A percentile compares a stretch with the other conserved stretches of the same genome.
phyloP scores from a whole-genome alignment of 2,888 invertebrate genomes.

The Andricus curvator region DNA sequence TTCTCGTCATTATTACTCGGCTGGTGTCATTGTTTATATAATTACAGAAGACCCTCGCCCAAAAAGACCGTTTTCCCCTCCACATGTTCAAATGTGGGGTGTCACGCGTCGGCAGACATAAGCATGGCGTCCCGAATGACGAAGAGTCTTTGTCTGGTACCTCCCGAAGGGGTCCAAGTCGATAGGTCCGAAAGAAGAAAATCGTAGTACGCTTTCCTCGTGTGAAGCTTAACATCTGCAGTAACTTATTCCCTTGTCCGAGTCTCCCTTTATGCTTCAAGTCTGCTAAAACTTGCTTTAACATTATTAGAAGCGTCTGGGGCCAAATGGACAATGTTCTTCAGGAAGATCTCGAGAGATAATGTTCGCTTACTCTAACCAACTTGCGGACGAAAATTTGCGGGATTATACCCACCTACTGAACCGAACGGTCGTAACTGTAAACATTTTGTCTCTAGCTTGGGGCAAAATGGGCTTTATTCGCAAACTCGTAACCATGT shows the following conservation, averaged over 20 bases:
- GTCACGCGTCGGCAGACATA: slow-evolving; percentile 27
- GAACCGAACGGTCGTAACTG: slow-evolving; percentile 28
- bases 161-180: slow-evolving; percentile 22
- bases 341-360: slow-evolving; percentile 28
- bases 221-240: slow-evolving; percentile 29
- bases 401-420: slow-evolving; percentile 15
- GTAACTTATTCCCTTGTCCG: slow-evolving; percentile 1
- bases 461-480: slow-evolving; percentile 45
- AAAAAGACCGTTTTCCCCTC: background rate
- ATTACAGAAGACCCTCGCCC: background rate
- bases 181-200: slow-evolving; percentile 26
- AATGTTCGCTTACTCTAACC: background rate
- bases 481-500: slow-evolving; percentile 42
- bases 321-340: background rate
- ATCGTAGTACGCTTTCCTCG: slow-evolving; percentile 14
- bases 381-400: background rate
- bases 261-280: background rate
- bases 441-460: slow-evolving; percentile 47
- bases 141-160: slow-evolving; percentile 29
- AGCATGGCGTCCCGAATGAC: slow-evolving; percentile 34
- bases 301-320: background rate
- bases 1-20: background rate
- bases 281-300: background rate
- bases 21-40: background rate
- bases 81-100: background rate